A percentile compares a stretch with the other conserved stretches of the same genome.
Evolutionary conservation across 30 jellyfish, hydroid and myxozoan species (phyloP).

Genomic region (Cassiopea andromeda): DNA sequence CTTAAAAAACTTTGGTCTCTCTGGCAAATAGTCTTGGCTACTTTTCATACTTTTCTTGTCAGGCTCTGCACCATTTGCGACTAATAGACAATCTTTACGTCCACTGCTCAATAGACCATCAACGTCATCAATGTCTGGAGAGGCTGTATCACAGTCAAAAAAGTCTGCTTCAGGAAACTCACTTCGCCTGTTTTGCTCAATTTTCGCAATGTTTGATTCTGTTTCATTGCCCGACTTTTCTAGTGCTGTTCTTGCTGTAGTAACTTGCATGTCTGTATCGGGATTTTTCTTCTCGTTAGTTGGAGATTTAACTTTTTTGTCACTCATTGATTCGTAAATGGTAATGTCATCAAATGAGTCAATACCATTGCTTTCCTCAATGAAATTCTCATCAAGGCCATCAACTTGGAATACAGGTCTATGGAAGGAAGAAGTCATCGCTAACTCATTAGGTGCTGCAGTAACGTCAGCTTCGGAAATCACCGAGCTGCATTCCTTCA

Average conservation of each 20-base stretch:
- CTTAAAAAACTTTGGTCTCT: conserved; percentile 1
- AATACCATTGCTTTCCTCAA: background rate
- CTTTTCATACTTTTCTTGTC: background rate
- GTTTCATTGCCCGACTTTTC: no score
- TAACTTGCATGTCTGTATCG: background rate
- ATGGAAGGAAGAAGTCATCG: background rate
- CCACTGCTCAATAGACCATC: background rate
- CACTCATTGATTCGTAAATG: background rate
- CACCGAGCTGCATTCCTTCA: background rate
- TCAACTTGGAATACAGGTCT: background rate
- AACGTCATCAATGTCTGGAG: background rate
- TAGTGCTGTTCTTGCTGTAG: no score
- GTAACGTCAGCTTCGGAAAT: background rate
- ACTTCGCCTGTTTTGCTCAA: no score
- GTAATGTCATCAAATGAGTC: conserved; percentile 3
- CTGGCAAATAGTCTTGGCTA: background rate
- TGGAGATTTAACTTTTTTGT: background rate
- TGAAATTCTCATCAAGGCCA: background rate
- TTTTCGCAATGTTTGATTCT: no score
- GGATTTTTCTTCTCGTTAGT: background rate
- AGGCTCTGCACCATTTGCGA: background rate
- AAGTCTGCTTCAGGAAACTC: no score
- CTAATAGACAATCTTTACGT: background rate
- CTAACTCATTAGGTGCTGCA: background rate
- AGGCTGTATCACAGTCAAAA: no score